These are phyloP conservation scores for Apoda limacodes DNA, from an alignment of 2,888 invertebrate genomes.

Conservation along the genomic window DNA sequence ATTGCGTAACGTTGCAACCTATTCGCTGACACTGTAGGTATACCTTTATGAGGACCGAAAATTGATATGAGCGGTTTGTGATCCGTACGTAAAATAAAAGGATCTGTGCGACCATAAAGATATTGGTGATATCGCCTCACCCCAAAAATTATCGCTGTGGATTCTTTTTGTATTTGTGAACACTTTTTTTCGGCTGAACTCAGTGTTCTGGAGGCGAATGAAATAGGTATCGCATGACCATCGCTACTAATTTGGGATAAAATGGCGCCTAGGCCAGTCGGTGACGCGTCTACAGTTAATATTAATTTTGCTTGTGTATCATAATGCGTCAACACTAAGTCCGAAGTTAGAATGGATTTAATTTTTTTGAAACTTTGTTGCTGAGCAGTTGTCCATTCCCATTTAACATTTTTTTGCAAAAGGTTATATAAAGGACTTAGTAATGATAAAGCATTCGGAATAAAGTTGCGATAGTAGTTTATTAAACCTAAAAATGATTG, in stretches of 20 bases:
- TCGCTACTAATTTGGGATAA: background rate
- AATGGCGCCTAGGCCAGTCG: slow-evolving; percentile 1
- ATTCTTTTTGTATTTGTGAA: slow-evolving; percentile 11
- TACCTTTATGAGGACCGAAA: slow-evolving; percentile 15
- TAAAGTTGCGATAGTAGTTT: slow-evolving; percentile 9
- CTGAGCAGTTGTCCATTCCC: slow-evolving; percentile 6
- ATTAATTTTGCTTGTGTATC: background rate
- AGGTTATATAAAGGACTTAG: slow-evolving; percentile 3
- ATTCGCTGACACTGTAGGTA: slow-evolving; percentile 19
- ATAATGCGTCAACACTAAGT: background rate
- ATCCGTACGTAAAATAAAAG: slow-evolving; percentile 8
- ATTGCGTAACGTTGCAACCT: slow-evolving; percentile 10
- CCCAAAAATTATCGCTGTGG: slow-evolving; percentile 15
- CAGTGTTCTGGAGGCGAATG: slow-evolving; percentile 10
- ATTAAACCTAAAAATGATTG: slow-evolving; percentile 6
- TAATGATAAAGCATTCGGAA: slow-evolving; percentile 5
- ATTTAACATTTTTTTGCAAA: slow-evolving; percentile 5
- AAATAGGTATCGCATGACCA: slow-evolving; percentile 4
- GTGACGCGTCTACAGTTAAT: slow-evolving; percentile 1
- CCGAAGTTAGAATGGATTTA: background rate
- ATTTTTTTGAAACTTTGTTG: slow-evolving; percentile 1
- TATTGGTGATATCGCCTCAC: slow-evolving; percentile 11
- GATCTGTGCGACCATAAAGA: slow-evolving; percentile 7
- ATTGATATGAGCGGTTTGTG: slow-evolving; percentile 17
- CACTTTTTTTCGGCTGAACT: slow-evolving; percentile 4